Evolutionary conservation across 2,888 invertebrate genomes (phyloP), one percentile per base, ranked within the genome.

Genomic region (Ormyrus thymus): DNA sequence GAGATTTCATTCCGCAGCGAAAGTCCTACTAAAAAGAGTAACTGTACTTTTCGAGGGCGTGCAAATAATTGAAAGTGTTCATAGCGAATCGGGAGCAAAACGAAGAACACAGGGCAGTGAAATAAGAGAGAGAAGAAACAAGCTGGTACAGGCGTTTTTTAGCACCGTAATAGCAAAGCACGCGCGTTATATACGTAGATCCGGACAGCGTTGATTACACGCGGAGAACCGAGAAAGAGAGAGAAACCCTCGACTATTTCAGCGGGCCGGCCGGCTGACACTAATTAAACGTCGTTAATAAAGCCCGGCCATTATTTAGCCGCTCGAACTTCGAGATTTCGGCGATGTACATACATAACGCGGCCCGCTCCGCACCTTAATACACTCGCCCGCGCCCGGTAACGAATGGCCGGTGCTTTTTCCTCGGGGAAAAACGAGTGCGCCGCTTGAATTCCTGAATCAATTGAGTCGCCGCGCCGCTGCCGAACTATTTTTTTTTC

Each of bases 221-320:
- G n/a, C 55, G 55, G 7, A 11, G 55, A 6, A 13, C n/a, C 7
- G 13, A 48, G 50, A 15, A 48, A 8, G 59, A 58, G 59, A 58
- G 59, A 65, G 65, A 56, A 45, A 43, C 55, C 7, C 29, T 4
- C 9, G 10, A 13, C 7, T 11, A 45, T n/a, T 13, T 8, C 13
- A 29, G 29, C 13, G 56, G 46, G 61, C 48, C 56, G 50, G 79
- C 72, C 76, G 82, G 81, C 83, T 83, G 84, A 84, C 85, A 83
- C 85, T 86, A 87, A 86, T 86, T 87, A 87, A 86, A 86, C 83
- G 85, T 83, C 85, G 85, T 86, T 87, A 86, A 87, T 86, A 86
- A 86, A 86, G 85, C 84, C 29, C 81, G 70, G 75, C 81, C 82
- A 74, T 84, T 85, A 86, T 85, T 85, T 85, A 80, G 79, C 82